phyloP scores from a whole-genome alignment of 2,888 invertebrate species.

The Schizaphis graminum region DNA sequence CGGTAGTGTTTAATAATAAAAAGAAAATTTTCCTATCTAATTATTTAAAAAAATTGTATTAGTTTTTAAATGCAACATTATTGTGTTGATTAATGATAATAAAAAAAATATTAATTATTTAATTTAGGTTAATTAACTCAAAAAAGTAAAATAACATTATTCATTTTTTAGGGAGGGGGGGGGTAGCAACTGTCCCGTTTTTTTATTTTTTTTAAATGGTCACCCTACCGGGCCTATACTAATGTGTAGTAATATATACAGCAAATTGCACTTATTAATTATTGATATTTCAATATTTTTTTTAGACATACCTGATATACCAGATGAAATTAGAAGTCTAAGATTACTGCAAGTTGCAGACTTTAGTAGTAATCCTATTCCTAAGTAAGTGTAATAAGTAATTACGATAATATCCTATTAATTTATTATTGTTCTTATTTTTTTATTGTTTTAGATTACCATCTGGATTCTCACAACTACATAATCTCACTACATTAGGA shows the following conservation, averaged over 20 bases:
- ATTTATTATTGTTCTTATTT: conserved; percentile 40
- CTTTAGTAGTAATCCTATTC: conserved; percentile 98
- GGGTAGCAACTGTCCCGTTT: too few species aligned
- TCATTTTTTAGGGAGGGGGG: too few species aligned
- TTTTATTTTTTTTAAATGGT: too few species aligned
- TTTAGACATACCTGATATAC: conserved; percentile 98
- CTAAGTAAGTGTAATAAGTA: conserved; percentile 73
- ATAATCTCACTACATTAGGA: conserved; percentile 92
- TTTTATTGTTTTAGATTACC: conserved; percentile 80
- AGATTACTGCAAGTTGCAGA: conserved; percentile 95
- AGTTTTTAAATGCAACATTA: too few species aligned
- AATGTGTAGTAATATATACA: neutral
- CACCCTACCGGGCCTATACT: too few species aligned
- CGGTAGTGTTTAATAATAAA: too few species aligned
- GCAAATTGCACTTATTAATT: neutral
- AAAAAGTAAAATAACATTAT: too few species aligned
- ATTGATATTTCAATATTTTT: conserved; percentile 66
- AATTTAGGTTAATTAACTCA: too few species aligned
- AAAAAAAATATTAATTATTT: too few species aligned
- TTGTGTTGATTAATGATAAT: too few species aligned
- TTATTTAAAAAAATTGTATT: too few species aligned
- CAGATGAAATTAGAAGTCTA: conserved; percentile 96
- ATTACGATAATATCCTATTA: neutral
- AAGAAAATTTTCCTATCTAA: too few species aligned
- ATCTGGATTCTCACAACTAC: conserved; percentile 93